These are phyloP conservation scores for Hymenochirus boettgeri DNA, from an alignment of 2,113 vertebrate species.

Conservation along the genomic window DNA sequence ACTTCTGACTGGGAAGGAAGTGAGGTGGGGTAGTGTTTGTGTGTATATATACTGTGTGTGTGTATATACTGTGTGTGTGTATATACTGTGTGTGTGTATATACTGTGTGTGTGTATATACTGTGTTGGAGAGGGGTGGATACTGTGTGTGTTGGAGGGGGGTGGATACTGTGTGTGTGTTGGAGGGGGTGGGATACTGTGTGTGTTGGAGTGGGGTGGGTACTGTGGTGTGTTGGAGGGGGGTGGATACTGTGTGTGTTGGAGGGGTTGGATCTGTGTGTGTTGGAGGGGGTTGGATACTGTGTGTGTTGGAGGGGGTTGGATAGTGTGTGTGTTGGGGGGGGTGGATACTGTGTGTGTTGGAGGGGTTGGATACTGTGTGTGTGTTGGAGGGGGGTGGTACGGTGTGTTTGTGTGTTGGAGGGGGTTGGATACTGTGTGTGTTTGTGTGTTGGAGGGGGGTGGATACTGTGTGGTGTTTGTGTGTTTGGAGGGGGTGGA, in stretches of 20 bases:
- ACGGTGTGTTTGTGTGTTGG: too few species aligned
- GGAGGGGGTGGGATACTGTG: neutral
- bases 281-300: neutral
- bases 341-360: fast-evolving
- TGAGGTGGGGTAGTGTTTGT: constrained; percentile 72
- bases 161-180: neutral
- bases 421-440: neutral
- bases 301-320: neutral
- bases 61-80: too few species aligned
- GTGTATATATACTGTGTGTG: too few species aligned
- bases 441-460: neutral
- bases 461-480: neutral
- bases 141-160: neutral
- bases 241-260: neutral
- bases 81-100: neutral
- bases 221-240: too few species aligned
- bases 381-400: too few species aligned
- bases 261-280: neutral
- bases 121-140: neutral
- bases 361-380: neutral
- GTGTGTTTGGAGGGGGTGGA: neutral
- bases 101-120: too few species aligned
- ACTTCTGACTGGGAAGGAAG: constrained; percentile 77
- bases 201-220: too few species aligned
- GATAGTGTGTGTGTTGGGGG: fast-evolving